These are phyloP conservation scores for human (Homo sapiens) DNA, from an alignment of 2,113 vertebrate genomes.

Conservation along the genomic window DNA sequence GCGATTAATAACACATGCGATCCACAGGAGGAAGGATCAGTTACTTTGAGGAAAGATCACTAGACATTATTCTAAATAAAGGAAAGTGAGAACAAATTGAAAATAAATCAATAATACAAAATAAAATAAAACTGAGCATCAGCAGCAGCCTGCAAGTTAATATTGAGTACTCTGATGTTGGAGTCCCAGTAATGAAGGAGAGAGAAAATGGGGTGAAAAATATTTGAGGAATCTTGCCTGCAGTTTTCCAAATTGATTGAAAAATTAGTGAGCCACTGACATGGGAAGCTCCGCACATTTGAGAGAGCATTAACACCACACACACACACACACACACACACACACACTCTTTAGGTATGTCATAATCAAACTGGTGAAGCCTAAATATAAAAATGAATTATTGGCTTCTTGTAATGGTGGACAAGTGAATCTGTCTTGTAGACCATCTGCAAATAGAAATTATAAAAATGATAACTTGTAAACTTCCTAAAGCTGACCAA, in stretches of 20 bases:
- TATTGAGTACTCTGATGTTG: too few species aligned
- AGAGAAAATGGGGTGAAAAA: neutral
- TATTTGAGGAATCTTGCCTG: neutral
- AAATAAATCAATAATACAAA: neutral
- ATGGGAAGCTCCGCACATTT: neutral
- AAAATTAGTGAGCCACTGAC: neutral
- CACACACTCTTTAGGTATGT: too few species aligned
- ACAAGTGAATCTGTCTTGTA: too few species aligned
- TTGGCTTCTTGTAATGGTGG: too few species aligned
- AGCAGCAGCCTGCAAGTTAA: accelerated
- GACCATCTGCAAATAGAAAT: neutral
- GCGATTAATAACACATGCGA: neutral
- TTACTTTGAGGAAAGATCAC: neutral
- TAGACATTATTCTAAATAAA: neutral
- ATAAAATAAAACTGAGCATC: neutral
- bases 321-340: too few species aligned
- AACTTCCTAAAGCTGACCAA: neutral
- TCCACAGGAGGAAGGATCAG: neutral
- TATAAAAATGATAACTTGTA: neutral
- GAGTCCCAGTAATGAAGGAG: neutral
- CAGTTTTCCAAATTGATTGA: neutral
- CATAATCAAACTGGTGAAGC: neutral
- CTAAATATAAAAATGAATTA: neutral
- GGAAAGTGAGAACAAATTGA: neutral
- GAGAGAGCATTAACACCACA: neutral